phyloP scores from a whole-genome alignment of 2,888 invertebrate genomes.

The Hypena proboscidalis region DNA sequence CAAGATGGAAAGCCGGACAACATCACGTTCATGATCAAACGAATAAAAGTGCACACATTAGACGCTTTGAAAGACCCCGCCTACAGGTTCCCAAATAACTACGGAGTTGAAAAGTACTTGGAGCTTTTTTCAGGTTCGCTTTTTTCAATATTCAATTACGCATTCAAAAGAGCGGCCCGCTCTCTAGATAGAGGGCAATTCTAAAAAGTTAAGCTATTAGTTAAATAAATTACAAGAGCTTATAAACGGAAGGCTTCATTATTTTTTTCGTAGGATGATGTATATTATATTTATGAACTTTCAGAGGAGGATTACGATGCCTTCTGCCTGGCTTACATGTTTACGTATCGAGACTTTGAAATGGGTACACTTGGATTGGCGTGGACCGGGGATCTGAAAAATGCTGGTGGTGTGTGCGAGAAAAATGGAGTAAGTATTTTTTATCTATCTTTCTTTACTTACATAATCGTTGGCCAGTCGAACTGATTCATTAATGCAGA shows the following conservation, averaged over 20 bases:
- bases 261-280: constrained; percentile 29
- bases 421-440: constrained; percentile 92
- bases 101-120: constrained; percentile 99
- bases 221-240: constrained; percentile 49
- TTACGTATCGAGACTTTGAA: constrained; percentile 98
- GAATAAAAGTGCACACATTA: constrained; percentile 96
- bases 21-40: constrained; percentile 97
- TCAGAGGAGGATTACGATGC: constrained; percentile 98
- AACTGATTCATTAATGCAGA: too few species aligned
- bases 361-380: constrained; percentile 98
- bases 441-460: too few species aligned
- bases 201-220: constrained; percentile 42
- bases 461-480: too few species aligned
- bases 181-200: constrained; percentile 43
- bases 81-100: constrained; percentile 96
- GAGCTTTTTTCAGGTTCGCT: constrained; percentile 96
- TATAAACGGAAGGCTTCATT: constrained; percentile 31
- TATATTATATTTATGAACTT: constrained; percentile 55
- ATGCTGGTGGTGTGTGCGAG: constrained; percentile 99
- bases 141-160: constrained; percentile 39
- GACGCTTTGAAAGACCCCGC: constrained; percentile 93
- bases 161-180: constrained; percentile 40
- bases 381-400: constrained; percentile 98
- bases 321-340: constrained; percentile 99
- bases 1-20: constrained; percentile 96